Base-by-base conservation (phyloP, 1,140 invertebrate species). In the Zaprionus nigranus region DNA sequence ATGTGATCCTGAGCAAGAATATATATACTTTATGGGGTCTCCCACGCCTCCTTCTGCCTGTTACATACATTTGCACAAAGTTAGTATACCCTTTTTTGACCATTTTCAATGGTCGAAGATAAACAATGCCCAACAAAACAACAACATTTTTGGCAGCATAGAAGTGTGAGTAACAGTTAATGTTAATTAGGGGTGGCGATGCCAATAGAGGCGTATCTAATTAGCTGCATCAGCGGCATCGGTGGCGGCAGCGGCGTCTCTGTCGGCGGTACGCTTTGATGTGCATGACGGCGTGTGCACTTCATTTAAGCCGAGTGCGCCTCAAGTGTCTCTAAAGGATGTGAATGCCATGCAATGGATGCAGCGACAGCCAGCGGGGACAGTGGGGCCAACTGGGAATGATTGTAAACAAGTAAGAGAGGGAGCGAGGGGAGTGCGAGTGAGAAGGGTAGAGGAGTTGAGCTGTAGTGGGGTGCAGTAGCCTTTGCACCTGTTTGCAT, bases 291-390 rank as follows among this genome's bases (percentile, higher is more conserved):
- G 81, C 84, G 85, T 88, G 72, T 88, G 84, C 84, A 88, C 84
- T 88, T 88, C 84, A 88, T 88, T 88, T 88, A 88, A 87, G 85
- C 70, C 81, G 85, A 88, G 84, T 90, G 84, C 75, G 73, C 71
- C 81, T 84, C 85, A 88, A 84, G 85, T 88, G 84, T 84, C 85
- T 84, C 85, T 74, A 78, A 88, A 82, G 72, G 72, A 75, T 75
- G 58, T 62, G 65, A 57, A 69, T 75, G 72, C 72, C 28, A 49
- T 67, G 65, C 56, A 30, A 57, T 67, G 40, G 40, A 22, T 26
- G 28, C 28, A 30, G 28, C 28, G 28, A n/a, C 46, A 51, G 79
- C 77, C 38, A 40, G 38, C 38, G 38, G 38, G 15, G 38, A 40
- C 38, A n/a, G 63, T 40, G 59, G 13, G 46, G 22, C 20, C 62